A percentile compares a stretch with the other conserved stretches of the same genome.
Conservation (phyloP, 2,888 invertebrate species). For the Standfussiana lucernea region DNA sequence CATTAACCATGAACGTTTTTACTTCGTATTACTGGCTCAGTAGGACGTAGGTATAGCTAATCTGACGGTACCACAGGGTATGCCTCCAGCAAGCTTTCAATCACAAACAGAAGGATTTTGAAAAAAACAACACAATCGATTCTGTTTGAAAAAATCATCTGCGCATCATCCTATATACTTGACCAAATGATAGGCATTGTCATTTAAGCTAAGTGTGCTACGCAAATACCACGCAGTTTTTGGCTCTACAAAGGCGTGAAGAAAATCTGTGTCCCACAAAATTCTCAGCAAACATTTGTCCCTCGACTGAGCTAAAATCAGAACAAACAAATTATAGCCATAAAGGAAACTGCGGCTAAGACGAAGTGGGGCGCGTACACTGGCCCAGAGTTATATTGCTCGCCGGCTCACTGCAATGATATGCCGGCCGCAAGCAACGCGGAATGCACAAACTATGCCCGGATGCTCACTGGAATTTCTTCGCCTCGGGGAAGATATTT, state of each 20-base stretch:
- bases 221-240: not conserved
- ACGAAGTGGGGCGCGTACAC: constrained; percentile 65
- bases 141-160: not conserved
- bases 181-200: not conserved
- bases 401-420: constrained; percentile 69
- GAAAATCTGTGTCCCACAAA: constrained; percentile 7
- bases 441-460: constrained; percentile 80
- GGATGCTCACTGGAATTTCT: constrained; percentile 76
- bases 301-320: constrained; percentile 49
- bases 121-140: not conserved
- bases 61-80: not conserved
- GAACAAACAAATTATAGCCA: constrained; percentile 69
- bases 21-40: not conserved
- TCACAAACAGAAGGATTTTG: not conserved
- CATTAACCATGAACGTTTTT: not conserved
- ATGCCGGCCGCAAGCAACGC: constrained; percentile 75
- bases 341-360: constrained; percentile 68
- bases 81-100: not conserved
- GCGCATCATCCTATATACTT: not conserved
- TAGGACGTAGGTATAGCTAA: not conserved
- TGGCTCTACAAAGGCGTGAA: not conserved
- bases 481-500: constrained; percentile 76
- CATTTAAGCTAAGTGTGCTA: not conserved
- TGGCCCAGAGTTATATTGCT: constrained; percentile 63
- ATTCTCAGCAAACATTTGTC: constrained; percentile 31